Evolutionary conservation across 2,888 invertebrate species (phyloP), one percentile per base, ranked within the genome.

Genomic region (Cinara cedri): DNA sequence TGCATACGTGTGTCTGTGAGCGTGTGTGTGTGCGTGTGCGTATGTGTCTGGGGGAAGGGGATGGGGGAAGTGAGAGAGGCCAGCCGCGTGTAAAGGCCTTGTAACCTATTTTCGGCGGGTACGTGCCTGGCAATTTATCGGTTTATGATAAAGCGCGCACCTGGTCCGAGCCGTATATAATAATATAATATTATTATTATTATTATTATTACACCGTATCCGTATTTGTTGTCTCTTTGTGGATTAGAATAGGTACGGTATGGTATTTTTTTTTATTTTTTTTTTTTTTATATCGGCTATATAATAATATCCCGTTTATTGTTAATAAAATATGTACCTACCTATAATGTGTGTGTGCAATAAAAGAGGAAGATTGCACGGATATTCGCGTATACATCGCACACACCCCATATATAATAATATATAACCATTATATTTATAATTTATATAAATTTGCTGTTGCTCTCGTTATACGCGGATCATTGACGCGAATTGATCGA

Each of bases 71-170:
- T n/a, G n/a, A n/a, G n/a, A n/a, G n/a, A n/a, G n/a, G n/a, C n/a
- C n/a, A n/a, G 9, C 14, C 1, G 14, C 46, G 26, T 46, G 57
- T 62, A 60, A 16, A 72, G 60, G 46, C n/a, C 24, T 44, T 11
- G 44, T 62, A 72, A 60, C 46, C 49, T 49, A 62, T 72, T 60
- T 60, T 72, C 62, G 62, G 14, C 51, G 63, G 66, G 75, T 75
- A 55, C 75, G 75, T 66, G 75, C 75, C 66, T 19, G 54, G 55
- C 24, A 75, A 66, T 75, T 75, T 55, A 75, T 75, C n/a, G 75
- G 75, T 75, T 66, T 66, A 75, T 66, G 75, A 75, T 75, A 75
- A 75, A 65, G 74, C 51, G 75, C 4, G 42, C 74, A 74, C 74
- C 63, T 74, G 74, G 74, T 63, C 72, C 26, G 24, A 21, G 19